These are phyloP conservation scores for Peucedramus taeniatus DNA, from an alignment of 2,113 vertebrate genomes.

Conservation along the genomic window DNA sequence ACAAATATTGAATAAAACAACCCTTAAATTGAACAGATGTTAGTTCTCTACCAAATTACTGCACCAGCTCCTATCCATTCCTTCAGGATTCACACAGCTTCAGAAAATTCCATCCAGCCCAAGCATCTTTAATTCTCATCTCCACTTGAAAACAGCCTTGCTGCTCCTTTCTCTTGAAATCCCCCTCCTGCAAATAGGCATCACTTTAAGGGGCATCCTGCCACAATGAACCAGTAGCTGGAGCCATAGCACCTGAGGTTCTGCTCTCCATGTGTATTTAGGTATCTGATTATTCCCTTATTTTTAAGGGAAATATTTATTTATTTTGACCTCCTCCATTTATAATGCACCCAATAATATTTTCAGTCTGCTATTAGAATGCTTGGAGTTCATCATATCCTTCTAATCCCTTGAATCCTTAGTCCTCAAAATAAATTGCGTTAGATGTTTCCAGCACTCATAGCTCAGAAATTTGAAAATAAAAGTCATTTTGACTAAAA, in stretches of 20 bases:
- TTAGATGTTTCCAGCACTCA: neutral
- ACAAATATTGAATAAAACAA: neutral
- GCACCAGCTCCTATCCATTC: neutral
- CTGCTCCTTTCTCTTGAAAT: neutral
- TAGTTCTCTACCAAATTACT: neutral
- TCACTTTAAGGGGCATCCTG: neutral
- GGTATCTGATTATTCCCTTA: neutral
- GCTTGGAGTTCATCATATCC: neutral
- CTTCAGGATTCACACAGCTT: neutral
- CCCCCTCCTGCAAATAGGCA: neutral
- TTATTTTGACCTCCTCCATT: neutral
- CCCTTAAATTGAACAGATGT: accelerated
- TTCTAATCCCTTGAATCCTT: neutral
- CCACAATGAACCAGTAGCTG: neutral
- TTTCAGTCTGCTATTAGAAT: neutral
- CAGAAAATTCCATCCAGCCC: neutral
- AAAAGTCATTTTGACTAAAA: neutral
- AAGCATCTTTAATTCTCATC: neutral
- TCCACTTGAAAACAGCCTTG: neutral
- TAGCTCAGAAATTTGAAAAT: neutral
- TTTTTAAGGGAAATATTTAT: no score
- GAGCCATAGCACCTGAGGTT: neutral
- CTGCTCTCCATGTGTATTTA: neutral
- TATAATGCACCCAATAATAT: neutral
- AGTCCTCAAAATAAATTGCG: neutral